Percentiles rank a stretch among this genome's conserved stretches.
These are phyloP conservation scores for Atta texana DNA, from an alignment of 1,140 invertebrate species.

Conservation along the genomic window DNA sequence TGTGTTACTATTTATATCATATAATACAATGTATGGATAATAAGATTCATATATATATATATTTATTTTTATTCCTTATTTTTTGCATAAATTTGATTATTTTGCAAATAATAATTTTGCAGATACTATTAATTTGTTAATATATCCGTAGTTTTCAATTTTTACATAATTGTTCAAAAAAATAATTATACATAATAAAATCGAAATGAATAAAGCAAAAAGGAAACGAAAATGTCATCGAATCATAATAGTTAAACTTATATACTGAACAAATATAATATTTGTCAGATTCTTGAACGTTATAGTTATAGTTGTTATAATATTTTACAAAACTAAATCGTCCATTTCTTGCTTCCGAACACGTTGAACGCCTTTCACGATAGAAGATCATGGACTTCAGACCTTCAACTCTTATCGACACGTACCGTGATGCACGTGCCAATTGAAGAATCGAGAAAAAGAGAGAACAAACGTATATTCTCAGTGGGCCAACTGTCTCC, in stretches of 20 bases:
- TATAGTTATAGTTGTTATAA: slow-evolving; percentile 34
- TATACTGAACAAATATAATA: neutral
- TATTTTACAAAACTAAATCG: slow-evolving; percentile 49
- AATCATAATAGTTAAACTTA: neutral
- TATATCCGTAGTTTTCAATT: neutral
- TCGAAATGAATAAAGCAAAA: neutral
- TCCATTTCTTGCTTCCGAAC: slow-evolving; percentile 21
- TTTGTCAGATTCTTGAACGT: slow-evolving; percentile 29
- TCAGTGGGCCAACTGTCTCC: slow-evolving; percentile 67
- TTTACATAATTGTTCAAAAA: neutral
- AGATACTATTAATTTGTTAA: neutral
- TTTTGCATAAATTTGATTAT: neutral
- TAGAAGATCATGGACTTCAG: slow-evolving; percentile 30
- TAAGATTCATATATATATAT: neutral
- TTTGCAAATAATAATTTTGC: neutral
- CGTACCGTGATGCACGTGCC: slow-evolving; percentile 42
- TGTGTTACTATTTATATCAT: neutral
- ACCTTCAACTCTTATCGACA: slow-evolving; percentile 45
- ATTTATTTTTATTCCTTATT: neutral
- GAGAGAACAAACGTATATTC: slow-evolving; percentile 68
- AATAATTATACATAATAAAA: slow-evolving; percentile 10
- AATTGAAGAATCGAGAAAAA: slow-evolving; percentile 52
- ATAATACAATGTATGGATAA: neutral
- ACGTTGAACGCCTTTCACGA: slow-evolving; percentile 42
- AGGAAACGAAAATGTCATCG: neutral